A percentile compares a stretch with the other conserved stretches of the same genome.
These are phyloP conservation scores for Umimayanthus kanabou DNA, from an alignment of 92 coral and sea anemone genomes.

Conservation along the genomic window DNA sequence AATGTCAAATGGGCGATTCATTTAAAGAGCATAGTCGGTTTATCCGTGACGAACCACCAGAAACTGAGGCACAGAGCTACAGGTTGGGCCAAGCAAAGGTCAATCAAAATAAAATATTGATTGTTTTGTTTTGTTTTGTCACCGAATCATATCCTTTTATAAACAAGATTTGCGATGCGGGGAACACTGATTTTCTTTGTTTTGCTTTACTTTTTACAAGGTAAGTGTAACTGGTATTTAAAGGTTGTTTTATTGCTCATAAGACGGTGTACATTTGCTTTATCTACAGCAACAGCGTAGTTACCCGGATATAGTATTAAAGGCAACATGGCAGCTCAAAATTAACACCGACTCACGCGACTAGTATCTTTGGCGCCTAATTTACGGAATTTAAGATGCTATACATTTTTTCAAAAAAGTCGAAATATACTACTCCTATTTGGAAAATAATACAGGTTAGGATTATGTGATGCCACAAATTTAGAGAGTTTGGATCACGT, in stretches of 20 bases:
- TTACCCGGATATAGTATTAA: neutral
- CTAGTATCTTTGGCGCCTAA: neutral
- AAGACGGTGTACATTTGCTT: neutral
- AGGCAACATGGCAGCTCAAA: neutral
- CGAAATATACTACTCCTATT: neutral
- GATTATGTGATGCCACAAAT: neutral
- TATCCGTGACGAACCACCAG: slow-evolving; percentile 43
- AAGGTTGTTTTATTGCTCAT: neutral
- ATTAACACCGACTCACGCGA: neutral
- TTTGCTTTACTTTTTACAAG: slow-evolving; percentile 18
- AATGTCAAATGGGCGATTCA: neutral
- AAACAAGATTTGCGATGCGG: slow-evolving; percentile 30
- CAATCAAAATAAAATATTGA: slow-evolving; percentile 35
- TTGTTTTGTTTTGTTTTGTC: slow-evolving; percentile 13
- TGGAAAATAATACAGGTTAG: neutral
- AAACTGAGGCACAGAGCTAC: neutral
- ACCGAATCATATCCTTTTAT: neutral
- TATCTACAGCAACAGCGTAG: neutral
- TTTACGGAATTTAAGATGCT: neutral
- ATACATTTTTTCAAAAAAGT: neutral
- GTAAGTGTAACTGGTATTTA: slow-evolving; percentile 3
- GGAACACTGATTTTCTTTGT: slow-evolving; percentile 19
- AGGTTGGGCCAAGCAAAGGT: slow-evolving; percentile 40
- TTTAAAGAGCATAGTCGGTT: neutral
- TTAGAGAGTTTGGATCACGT: neutral